Evolutionary conservation across 2,113 vertebrate species (phyloP).

Genomic region (Thymallus thymallus): DNA sequence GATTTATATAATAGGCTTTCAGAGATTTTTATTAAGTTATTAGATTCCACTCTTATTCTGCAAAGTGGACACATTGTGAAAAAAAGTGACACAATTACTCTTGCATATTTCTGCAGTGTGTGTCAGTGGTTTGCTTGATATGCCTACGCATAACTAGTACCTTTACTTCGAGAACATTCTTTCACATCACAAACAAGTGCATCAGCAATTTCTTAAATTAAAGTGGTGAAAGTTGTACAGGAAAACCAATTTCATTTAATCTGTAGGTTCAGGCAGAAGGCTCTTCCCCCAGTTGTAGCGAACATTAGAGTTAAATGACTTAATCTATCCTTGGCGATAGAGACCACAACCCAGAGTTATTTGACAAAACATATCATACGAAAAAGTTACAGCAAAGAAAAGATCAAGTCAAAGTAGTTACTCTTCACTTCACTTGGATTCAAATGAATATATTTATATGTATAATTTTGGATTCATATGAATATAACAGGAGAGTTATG

Average conservation of each 20-base stretch:
- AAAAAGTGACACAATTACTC: constrained; percentile 6
- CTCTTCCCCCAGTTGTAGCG: constrained; percentile 26
- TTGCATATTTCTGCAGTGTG: neutral
- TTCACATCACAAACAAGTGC: constrained; percentile 25
- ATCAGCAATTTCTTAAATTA: constrained; percentile 51
- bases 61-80: constrained; percentile 8
- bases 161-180: constrained; percentile 18
- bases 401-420: neutral
- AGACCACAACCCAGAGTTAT: constrained; percentile 13
- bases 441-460: too few relatives aligned
- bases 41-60: neutral
- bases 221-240: constrained; percentile 30
- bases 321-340: constrained; percentile 13
- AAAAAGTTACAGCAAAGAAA: neutral
- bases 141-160: constrained; percentile 23
- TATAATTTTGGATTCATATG: too few relatives aligned
- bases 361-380: constrained; percentile 31
- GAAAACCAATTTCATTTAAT: constrained; percentile 44
- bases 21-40: neutral
- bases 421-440: neutral
- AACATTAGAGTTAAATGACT: constrained; percentile 48
- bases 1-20: too few relatives aligned
- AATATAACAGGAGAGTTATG: too few relatives aligned
- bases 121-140: constrained; percentile 4
- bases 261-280: constrained; percentile 25